Percentiles rank a stretch among this genome's conserved stretches.
These are phyloP conservation scores for Lissocephala sabroskyi DNA, from an alignment of 2,888 invertebrate genomes.

Conservation along the genomic window DNA sequence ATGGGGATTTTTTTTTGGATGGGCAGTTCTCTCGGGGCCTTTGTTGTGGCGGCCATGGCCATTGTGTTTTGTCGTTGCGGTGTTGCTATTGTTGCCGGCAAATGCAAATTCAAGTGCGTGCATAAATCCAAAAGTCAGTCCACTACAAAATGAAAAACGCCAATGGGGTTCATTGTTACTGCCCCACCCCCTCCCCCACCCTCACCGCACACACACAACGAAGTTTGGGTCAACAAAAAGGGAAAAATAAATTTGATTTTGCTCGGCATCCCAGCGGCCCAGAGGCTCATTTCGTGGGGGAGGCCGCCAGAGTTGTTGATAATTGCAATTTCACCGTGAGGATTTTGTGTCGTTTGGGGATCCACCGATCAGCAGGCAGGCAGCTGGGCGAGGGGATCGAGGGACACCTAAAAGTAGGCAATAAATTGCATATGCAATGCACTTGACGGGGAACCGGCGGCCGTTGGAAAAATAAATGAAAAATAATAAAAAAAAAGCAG, in stretches of 20 bases:
- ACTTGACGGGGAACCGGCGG: constrained; percentile 2
- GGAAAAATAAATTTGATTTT: constrained; percentile 46
- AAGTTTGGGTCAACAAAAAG: constrained; percentile 2
- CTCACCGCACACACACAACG: too few relatives aligned
- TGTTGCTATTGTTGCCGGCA: constrained; percentile 28
- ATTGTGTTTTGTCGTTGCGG: not conserved
- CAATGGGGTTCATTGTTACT: too few relatives aligned
- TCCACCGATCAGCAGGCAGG: too few relatives aligned
- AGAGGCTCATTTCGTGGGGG: too few relatives aligned
- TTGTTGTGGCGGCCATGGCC: constrained; percentile 34
- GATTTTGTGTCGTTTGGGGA: too few relatives aligned
- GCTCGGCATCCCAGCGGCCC: constrained; percentile 3
- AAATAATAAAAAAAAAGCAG: not conserved
- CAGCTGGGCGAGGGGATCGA: too few relatives aligned
- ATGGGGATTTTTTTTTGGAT: too few relatives aligned
- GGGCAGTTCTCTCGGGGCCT: constrained; percentile 12
- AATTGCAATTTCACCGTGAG: too few relatives aligned
- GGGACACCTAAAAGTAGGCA: constrained; percentile 23
- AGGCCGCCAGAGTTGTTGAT: too few relatives aligned
- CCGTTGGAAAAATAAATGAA: not conserved
- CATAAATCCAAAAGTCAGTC: constrained; percentile 59
- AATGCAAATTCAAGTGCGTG: constrained; percentile 60
- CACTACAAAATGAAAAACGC: constrained; percentile 29
- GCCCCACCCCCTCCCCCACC: too few relatives aligned
- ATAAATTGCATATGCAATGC: constrained; percentile 21